phyloP scores from a whole-genome alignment of 2,888 invertebrate genomes.

The Caenorhabditis sp. region DNA sequence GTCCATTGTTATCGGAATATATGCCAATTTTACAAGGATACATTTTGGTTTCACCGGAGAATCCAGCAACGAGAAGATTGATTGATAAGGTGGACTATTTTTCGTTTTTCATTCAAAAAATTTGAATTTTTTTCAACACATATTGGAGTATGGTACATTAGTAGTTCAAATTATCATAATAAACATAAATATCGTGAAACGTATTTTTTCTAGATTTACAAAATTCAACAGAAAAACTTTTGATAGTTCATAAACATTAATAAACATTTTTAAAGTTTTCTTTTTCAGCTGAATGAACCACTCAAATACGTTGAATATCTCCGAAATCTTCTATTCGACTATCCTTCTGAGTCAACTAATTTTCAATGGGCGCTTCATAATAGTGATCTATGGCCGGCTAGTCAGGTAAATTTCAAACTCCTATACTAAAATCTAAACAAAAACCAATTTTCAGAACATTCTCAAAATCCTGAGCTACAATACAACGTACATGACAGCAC shows the following conservation, averaged over 20 bases:
- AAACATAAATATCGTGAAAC: no score
- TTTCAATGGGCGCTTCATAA: constrained; percentile 59
- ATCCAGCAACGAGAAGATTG: constrained; percentile 48
- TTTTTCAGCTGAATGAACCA: constrained; percentile 50
- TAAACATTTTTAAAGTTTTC: background rate
- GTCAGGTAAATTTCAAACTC: constrained; percentile 37
- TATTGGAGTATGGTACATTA: no score
- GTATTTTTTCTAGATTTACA: no score
- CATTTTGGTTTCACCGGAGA: constrained; percentile 64
- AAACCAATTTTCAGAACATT: no score
- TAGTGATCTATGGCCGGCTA: constrained; percentile 58
- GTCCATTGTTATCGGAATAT: constrained; percentile 27
- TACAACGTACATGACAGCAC: background rate
- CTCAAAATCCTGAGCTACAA: constrained; percentile 15
- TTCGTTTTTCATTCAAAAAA: no score
- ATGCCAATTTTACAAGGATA: constrained; percentile 62
- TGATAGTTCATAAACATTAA: no score
- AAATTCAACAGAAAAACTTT: no score
- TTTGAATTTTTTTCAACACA: no score
- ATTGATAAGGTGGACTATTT: constrained; percentile 32
- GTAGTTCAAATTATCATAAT: no score
- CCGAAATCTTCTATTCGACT: constrained; percentile 42
- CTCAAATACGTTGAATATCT: constrained; percentile 46
- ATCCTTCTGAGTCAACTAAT: constrained; percentile 46
- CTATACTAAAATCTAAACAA: constrained; percentile 18